Conservation (phyloP, 2,113 vertebrate genomes). For the Rhabdomys dilectus region DNA sequence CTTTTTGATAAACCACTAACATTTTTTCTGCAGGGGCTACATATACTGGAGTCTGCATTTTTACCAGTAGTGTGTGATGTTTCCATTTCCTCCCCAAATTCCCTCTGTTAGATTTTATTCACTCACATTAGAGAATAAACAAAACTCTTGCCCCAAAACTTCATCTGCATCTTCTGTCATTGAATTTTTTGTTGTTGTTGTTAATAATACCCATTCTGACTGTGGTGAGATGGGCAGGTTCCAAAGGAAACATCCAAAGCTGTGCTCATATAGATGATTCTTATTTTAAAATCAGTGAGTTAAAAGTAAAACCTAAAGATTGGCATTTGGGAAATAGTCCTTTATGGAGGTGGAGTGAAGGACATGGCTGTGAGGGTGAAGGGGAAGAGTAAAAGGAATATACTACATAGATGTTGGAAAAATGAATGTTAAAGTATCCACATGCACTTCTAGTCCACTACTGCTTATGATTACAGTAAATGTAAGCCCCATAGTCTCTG, state of each 20-base stretch:
- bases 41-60: not conserved
- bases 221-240: not conserved
- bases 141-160: not conserved
- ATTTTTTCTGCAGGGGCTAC: not conserved
- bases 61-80: not conserved
- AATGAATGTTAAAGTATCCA: not conserved
- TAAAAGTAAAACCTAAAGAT: not conserved
- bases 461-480: not conserved
- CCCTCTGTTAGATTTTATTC: not conserved
- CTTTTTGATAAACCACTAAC: not conserved
- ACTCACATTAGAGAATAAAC: not conserved
- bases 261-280: not conserved
- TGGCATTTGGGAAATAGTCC: not conserved
- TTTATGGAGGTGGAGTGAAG: not conserved
- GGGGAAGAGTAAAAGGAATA: no score
- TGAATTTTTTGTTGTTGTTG: not conserved
- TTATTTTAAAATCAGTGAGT: not conserved
- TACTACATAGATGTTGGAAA: not conserved
- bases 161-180: no score
- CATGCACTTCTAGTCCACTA: no score
- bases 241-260: not conserved
- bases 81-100: not conserved
- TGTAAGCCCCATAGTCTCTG: not conserved
- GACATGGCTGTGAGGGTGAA: not conserved
- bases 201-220: not conserved